Evolutionary conservation across 2,797 vertebrate species (phyloP).

Genomic region (Okamejei kenojei): DNA sequence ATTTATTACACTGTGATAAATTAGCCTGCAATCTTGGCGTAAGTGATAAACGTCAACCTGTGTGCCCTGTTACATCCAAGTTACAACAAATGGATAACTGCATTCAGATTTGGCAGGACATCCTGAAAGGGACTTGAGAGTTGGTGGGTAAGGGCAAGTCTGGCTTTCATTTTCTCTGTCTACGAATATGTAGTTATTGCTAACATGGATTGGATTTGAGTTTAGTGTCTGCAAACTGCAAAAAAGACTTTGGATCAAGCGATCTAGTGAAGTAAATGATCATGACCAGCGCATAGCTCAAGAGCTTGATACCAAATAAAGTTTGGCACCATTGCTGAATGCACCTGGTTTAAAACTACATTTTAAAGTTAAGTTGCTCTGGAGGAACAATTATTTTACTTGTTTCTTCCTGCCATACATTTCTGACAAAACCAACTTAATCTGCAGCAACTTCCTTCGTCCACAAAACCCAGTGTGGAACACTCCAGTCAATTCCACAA

Average conservation of each 20-base stretch:
- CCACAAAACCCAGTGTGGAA: neutral
- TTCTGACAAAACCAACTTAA: neutral
- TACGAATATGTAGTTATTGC: neutral
- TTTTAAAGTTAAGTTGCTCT: conserved; percentile 9
- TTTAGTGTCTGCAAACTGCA: neutral
- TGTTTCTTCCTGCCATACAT: neutral
- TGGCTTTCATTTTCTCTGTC: too few species aligned
- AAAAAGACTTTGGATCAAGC: neutral
- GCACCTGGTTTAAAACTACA: neutral
- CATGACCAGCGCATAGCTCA: neutral
- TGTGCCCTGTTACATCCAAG: neutral
- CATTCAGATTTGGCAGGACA: too few species aligned
- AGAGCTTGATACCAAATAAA: neutral
- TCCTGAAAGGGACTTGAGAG: too few species aligned
- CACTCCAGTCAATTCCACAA: neutral
- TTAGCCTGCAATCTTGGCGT: neutral
- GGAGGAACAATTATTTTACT: neutral
- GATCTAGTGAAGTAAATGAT: neutral
- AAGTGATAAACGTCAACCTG: neutral
- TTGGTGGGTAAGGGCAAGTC: too few species aligned
- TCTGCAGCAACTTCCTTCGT: neutral
- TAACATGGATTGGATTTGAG: neutral
- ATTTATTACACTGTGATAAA: neutral
- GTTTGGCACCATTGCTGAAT: neutral
- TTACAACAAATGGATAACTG: neutral